Percentiles rank a stretch among this genome's conserved stretches.
phyloP scores from a whole-genome alignment of 2,113 vertebrate genomes.

The Camelus dromedarius region DNA sequence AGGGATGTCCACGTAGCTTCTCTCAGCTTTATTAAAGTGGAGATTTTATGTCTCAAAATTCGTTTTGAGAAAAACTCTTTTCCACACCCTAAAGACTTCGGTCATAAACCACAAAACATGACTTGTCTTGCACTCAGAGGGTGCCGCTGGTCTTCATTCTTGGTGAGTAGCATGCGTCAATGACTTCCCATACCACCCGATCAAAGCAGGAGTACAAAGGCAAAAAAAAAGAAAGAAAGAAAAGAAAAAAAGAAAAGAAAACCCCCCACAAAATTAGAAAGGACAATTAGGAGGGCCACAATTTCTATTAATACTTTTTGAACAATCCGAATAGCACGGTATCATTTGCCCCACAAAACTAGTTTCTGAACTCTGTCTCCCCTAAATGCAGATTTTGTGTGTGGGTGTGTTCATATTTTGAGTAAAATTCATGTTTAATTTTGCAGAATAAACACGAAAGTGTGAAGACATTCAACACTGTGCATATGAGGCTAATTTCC shows the following conservation, averaged over 20 bases:
- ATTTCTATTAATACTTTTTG: background rate
- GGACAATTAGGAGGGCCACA: background rate
- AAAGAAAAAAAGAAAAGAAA: too few relatives aligned
- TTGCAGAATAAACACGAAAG: background rate
- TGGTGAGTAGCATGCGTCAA: background rate
- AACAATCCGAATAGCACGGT: background rate
- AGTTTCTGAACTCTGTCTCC: background rate
- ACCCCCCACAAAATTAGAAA: background rate
- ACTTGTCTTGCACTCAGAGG: background rate
- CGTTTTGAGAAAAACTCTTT: background rate
- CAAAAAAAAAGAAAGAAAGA: background rate
- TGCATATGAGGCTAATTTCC: background rate
- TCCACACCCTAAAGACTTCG: background rate
- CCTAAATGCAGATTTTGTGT: background rate
- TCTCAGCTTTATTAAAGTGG: background rate
- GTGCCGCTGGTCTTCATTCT: background rate
- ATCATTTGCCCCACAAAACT: background rate
- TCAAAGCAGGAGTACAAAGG: background rate
- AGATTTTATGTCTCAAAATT: background rate
- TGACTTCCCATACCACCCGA: background rate
- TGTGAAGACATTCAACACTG: background rate
- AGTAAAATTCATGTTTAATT: background rate
- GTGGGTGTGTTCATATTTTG: background rate
- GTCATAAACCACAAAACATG: background rate
- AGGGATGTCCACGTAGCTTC: rapidly evolving